A percentile compares a stretch with the other conserved stretches of the same genome.
Evolutionary conservation across 2,113 vertebrate species (phyloP).

Genomic region (Phalacrocorax brasilianus): DNA sequence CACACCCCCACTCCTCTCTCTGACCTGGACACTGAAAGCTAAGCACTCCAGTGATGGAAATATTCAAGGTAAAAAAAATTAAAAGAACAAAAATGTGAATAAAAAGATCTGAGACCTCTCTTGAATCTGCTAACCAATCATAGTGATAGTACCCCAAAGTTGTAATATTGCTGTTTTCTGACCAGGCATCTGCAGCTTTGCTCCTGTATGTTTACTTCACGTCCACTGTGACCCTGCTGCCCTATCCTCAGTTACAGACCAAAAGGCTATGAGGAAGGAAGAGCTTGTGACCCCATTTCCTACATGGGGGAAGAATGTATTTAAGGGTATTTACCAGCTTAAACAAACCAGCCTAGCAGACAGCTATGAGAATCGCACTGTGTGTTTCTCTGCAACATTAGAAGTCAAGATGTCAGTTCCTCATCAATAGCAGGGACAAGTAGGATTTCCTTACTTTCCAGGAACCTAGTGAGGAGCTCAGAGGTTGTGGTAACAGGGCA

Average conservation of each 20-base stretch:
- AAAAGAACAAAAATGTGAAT: not conserved
- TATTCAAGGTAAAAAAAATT: not conserved
- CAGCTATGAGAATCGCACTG: not conserved
- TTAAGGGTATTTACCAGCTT: not conserved
- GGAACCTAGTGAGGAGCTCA: not conserved
- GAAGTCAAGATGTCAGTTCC: not conserved
- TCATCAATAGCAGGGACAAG: not conserved
- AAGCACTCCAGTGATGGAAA: not conserved
- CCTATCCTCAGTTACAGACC: not conserved
- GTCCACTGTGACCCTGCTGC: not conserved
- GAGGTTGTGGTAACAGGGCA: not conserved
- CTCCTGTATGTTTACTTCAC: not conserved
- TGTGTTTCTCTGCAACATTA: not conserved
- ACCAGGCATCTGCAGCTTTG: not conserved
- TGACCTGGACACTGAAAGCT: not conserved
- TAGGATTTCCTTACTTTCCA: not conserved
- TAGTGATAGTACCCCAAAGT: not conserved
- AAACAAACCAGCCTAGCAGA: not conserved
- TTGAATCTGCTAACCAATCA: not conserved
- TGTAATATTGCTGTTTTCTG: not conserved
- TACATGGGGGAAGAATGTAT: not conserved
- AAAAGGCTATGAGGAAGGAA: constrained; percentile 8
- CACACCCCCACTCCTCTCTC: too few species aligned
- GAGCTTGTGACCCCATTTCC: not conserved
- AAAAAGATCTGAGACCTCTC: not conserved